A percentile compares a stretch with the other conserved stretches of the same genome.
Evolutionary conservation across 2,113 vertebrate species (phyloP).

Genomic region (Neolamprologus toae): DNA sequence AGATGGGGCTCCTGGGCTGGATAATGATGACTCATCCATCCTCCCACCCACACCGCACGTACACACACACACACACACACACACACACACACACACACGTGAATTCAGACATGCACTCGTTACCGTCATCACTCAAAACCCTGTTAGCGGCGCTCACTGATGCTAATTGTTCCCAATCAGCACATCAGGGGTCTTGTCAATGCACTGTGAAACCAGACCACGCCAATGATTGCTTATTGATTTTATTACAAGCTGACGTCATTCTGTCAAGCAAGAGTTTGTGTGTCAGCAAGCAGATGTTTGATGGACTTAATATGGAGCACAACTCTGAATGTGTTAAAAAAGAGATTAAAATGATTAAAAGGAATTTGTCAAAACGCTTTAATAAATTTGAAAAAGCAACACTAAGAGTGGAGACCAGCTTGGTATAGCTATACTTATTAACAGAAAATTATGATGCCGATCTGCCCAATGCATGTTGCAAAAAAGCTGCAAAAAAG

Average conservation of each 20-base stretch:
- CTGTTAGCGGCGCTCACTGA: conserved; percentile 32
- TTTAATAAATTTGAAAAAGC: neutral
- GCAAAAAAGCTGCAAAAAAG: neutral
- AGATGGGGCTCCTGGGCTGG: conserved; percentile 19
- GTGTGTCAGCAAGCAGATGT: neutral
- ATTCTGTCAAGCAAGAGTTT: neutral
- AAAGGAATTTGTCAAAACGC: neutral
- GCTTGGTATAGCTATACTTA: neutral
- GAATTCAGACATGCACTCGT: conserved; percentile 25
- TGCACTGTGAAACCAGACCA: conserved; percentile 43
- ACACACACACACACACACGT: neutral
- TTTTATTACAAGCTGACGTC: conserved; percentile 39
- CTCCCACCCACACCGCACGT: neutral
- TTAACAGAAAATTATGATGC: neutral
- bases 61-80: neutral
- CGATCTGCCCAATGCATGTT: neutral
- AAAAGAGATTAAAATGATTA: neutral
- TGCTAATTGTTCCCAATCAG: conserved; percentile 55
- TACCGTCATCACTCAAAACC: conserved; percentile 40
- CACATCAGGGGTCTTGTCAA: conserved; percentile 34
- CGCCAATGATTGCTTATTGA: conserved; percentile 50
- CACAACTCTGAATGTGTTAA: neutral
- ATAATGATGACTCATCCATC: conserved; percentile 49
- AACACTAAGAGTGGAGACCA: neutral
- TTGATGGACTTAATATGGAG: neutral